Percentiles rank a stretch among this genome's conserved stretches.
phyloP scores from a whole-genome alignment of 2,113 vertebrate species.

The Periophthalmus modestus region DNA sequence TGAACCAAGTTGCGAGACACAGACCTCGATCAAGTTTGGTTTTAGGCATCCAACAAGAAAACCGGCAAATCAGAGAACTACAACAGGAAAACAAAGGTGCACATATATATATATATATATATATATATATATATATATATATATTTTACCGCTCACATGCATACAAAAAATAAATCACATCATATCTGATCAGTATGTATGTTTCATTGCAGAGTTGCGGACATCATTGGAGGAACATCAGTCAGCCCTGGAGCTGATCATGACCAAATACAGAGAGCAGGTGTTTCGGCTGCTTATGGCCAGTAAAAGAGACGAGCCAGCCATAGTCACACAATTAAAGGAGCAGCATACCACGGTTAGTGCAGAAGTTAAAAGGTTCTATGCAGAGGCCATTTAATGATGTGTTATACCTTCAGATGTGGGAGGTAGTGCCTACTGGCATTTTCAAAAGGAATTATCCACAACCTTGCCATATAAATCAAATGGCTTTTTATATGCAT shows the following conservation, averaged over 20 bases:
- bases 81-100: slow-evolving; percentile 98
- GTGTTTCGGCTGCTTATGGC: slow-evolving; percentile 93
- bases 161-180: background rate
- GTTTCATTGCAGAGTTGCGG: slow-evolving; percentile 81
- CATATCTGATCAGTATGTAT: background rate
- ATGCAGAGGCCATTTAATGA: background rate
- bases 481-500: too few species aligned
- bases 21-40: slow-evolving; percentile 93
- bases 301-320: slow-evolving; percentile 90
- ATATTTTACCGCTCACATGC: background rate
- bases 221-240: slow-evolving; percentile 96
- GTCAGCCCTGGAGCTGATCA: slow-evolving; percentile 96
- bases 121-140: too few species aligned
- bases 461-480: too few species aligned
- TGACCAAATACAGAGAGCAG: slow-evolving; percentile 97
- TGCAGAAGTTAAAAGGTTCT: background rate
- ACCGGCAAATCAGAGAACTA: slow-evolving; percentile 93
- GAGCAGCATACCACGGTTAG: slow-evolving; percentile 94
- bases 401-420: too few species aligned
- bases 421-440: too few species aligned
- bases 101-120: too few species aligned
- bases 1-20: slow-evolving; percentile 96
- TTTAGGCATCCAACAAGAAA: slow-evolving; percentile 97
- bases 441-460: too few species aligned
- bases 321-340: slow-evolving; percentile 89